Evolutionary conservation across 2,113 vertebrate species (phyloP), one percentile per base, ranked within the genome.

Genomic region (Nesoenas mayeri): DNA sequence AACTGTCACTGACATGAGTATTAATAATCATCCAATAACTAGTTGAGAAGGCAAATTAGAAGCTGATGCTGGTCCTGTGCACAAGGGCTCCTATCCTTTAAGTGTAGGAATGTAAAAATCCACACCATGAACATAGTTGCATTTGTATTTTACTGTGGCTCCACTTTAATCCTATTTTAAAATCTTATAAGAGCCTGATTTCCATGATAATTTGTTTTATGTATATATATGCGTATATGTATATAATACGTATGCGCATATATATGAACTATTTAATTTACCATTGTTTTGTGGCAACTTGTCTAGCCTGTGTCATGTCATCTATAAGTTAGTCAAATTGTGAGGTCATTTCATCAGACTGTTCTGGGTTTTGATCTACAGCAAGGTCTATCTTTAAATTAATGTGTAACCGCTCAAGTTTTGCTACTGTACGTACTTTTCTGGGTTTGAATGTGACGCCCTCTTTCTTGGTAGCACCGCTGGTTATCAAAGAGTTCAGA

Each of bases 371-470:
- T 89, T 51, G 31, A 61, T n/a, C n/a, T 79, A 56, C 50, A 79
- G 69, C 47, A 85, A 85, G 15, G 16, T 70, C 58, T 57, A 22
- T 32, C 36, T 69, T 89, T 50, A 57, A 18, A 36, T 31, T 24
- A 44, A 24, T 0, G 0, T 9, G 6, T 57, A 88, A 58, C 40
- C 4, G 24, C 31, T 44, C 31, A 7, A 24, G 24, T 65, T 74
- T 79, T 91, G 67, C 48, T 66, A 29, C 78, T 81, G 51, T 53
- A 97, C 98, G 0, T 98, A 99, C 99, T 80, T 97, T 98, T 95
- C 94, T 98, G 92, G 99, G 98, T 91, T 97, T 94, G 97, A 99
- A 99, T 36, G 98, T 92, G 83, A 99, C 98, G 80, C 99, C 97
- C 17, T 98, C 83, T 93, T 96, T 97, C 88, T 98, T 98, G n/a